Evolutionary conservation across 2,113 vertebrate species (phyloP), one percentile per base, ranked within the genome.

Genomic region (Aplodontia rufa): DNA sequence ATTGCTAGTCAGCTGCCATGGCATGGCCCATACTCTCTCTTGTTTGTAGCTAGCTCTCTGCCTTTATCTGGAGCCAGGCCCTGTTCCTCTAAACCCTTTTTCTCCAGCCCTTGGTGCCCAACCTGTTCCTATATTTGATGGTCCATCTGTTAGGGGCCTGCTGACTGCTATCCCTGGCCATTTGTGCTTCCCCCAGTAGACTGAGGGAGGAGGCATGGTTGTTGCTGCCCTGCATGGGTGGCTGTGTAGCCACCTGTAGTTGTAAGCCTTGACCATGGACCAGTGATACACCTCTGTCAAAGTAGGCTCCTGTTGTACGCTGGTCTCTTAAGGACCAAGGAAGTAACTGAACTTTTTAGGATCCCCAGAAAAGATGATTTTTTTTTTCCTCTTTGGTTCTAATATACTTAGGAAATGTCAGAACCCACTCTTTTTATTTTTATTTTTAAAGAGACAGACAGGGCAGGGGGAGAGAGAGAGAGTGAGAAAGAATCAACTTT

Each of bases 1-100:
- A 74, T 89, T 96, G 96, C 91, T 91, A 88, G 85, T 79, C 95
- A 60, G 94, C 87, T 94, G 72, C 93, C 94, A 78, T 20, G 81
- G 68, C 72, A 1, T 69, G 91, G 87, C 82, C 60, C 51, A 82
- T 10, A 2, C 53, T 86, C 58, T 16, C 79, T 78, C 42, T 93
- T 79, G 13, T 83, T 40, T 72, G 96, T 55, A 24, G 5, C 78
- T 58, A 2, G 80, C 86, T 92, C 55, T 90, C 92, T 58, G 62
- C 82, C 74, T 55, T 30, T 22, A 8, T 22, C 4, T 3, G 0
- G 60, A 45, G 28, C 9, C 78, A 90, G 92, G 35, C 37, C 90
- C 64, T 55, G 0, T 28, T 22, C 85, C 22, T 71, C 6, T 10
- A 60, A 58, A 49, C 42, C 60, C 49, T 32, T 72, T 72, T 72